phyloP scores from a whole-genome alignment of 2,888 invertebrate species.

The Phyllotreta striolata region DNA sequence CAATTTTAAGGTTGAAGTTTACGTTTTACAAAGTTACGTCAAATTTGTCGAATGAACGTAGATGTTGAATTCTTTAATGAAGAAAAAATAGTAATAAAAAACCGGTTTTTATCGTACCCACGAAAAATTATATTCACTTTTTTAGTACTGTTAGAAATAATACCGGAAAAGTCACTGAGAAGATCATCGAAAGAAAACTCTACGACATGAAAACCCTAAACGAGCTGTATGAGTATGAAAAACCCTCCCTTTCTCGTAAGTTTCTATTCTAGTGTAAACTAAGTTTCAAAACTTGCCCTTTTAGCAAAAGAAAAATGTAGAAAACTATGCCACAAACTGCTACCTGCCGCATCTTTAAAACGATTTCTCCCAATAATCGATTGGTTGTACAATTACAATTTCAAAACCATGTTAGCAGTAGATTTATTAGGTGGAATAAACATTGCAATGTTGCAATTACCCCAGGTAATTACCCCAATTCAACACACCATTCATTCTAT shows the following conservation, averaged over 20 bases:
- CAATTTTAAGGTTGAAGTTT: no score
- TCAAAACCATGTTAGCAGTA: constrained; percentile 68
- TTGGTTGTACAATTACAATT: constrained; percentile 74
- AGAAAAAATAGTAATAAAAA: constrained; percentile 13
- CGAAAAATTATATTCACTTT: constrained; percentile 18
- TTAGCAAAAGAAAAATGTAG: constrained; percentile 42
- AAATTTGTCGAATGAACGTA: background rate
- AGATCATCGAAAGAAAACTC: constrained; percentile 68
- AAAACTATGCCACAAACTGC: constrained; percentile 37
- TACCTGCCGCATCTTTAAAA: constrained; percentile 42
- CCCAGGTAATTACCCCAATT: constrained; percentile 71
- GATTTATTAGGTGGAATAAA: constrained; percentile 87
- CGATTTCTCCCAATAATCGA: constrained; percentile 65
- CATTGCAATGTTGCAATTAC: constrained; percentile 89
- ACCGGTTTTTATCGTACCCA: no score
- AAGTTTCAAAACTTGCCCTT: constrained; percentile 57
- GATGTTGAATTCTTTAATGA: constrained; percentile 1
- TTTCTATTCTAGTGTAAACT: background rate
- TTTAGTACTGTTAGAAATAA: constrained; percentile 52
- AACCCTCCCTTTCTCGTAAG: constrained; percentile 56
- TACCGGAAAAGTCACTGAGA: constrained; percentile 41
- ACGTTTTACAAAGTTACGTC: background rate
- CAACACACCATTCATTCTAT: constrained; percentile 36
- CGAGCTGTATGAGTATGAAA: constrained; percentile 69
- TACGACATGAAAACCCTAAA: constrained; percentile 74